A percentile compares a stretch with the other conserved stretches of the same genome.
Conservation (phyloP, 2,797 vertebrate genomes). For the Molossus alvarezi region DNA sequence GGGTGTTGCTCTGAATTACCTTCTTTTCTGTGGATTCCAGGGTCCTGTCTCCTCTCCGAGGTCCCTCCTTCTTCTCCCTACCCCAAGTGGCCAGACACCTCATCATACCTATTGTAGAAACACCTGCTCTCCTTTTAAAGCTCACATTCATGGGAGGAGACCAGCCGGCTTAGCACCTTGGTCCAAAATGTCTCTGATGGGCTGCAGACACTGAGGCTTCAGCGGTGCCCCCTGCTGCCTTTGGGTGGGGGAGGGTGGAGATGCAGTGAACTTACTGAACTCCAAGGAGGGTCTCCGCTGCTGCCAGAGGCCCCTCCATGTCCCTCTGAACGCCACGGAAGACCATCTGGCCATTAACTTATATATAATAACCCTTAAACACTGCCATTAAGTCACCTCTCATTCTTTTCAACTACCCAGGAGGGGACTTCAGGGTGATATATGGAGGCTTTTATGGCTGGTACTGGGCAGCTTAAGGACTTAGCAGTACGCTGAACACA, state of each 20-base stretch:
- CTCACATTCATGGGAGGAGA: fast-evolving
- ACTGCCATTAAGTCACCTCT: conserved; percentile 82
- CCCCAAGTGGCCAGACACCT: fast-evolving
- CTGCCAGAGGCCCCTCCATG: not conserved
- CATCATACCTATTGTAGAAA: fast-evolving
- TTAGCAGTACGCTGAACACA: conserved; percentile 8
- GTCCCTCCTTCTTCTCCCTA: not conserved
- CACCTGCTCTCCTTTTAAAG: not conserved
- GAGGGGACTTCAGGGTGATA: conserved; percentile 79
- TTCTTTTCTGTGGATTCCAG: fast-evolving
- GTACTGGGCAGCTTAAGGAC: conserved; percentile 73
- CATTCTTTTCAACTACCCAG: conserved; percentile 80
- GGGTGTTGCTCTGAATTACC: not conserved
- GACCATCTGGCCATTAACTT: conserved; percentile 74
- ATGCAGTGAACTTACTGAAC: not conserved
- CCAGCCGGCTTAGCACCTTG: fast-evolving
- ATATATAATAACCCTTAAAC: conserved; percentile 83
- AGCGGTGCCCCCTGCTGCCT: not conserved
- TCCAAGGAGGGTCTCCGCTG: not conserved
- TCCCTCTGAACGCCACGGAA: not conserved
- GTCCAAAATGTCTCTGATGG: not conserved
- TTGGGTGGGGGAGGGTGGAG: fast-evolving
- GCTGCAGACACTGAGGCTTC: not conserved
- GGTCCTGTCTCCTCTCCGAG: not conserved
- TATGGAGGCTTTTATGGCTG: conserved; percentile 77